Evolutionary conservation across 1,140 invertebrate species (phyloP).

Genomic region (Atopsyche davidsoni): DNA sequence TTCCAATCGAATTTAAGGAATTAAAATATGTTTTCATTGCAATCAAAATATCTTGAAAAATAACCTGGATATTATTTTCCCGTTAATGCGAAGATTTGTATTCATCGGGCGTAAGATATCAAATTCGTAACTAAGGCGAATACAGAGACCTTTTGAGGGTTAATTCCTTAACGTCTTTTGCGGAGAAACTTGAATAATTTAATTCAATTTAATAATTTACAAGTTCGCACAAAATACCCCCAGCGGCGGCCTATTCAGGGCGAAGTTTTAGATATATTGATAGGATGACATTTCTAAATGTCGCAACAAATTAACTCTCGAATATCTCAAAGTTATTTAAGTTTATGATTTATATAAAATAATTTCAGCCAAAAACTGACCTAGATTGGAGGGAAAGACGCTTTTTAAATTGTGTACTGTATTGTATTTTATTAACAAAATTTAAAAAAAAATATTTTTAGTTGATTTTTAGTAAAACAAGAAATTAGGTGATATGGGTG

Average conservation of each 20-base stretch:
- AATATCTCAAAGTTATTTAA: not conserved
- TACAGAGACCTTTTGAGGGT: conserved; percentile 5
- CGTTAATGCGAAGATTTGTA: not conserved
- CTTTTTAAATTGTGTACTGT: too few species aligned
- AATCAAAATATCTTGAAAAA: not conserved
- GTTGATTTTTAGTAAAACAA: too few species aligned
- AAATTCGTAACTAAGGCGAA: conserved; percentile 11
- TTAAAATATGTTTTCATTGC: not conserved
- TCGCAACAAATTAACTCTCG: not conserved
- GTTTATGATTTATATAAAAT: too few species aligned
- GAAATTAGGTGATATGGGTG: too few species aligned
- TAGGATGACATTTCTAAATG: too few species aligned
- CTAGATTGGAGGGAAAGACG: too few species aligned
- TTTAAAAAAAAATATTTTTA: too few species aligned
- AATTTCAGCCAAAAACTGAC: too few species aligned
- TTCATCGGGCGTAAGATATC: too few species aligned
- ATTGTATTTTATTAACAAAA: too few species aligned
- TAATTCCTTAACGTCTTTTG: conserved; percentile 19
- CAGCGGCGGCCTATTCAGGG: not conserved
- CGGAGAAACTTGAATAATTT: conserved; percentile 29
- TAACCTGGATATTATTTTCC: not conserved
- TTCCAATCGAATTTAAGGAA: too few species aligned
- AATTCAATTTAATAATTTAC: conserved; percentile 29
- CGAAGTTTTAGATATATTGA: not conserved
- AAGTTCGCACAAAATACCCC: conserved; percentile 19